Base-by-base conservation (phyloP, 2,888 invertebrate species). In the Beris chalybata region DNA sequence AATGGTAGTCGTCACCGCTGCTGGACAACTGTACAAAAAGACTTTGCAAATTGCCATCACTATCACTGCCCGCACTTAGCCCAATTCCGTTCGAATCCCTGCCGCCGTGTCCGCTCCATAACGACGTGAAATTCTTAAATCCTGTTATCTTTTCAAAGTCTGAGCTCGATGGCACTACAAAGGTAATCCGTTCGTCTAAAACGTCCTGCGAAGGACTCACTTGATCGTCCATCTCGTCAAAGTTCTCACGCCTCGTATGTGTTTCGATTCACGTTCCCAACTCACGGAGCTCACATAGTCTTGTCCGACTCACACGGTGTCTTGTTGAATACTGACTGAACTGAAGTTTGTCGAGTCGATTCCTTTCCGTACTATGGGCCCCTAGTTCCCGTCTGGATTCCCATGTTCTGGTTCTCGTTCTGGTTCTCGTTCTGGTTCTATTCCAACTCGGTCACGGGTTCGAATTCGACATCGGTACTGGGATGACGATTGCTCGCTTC, bases 81-180 rank as follows among this genome's bases (percentile, higher is more conserved):
- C 7, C 38, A 9, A 38, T 38, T 38, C 32, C 59, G 15, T 11
- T 48, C 15, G 31, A n/a, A 13, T 12, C 13, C n/a, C 31, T 32
- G 31, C 44, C 31, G 4, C 15, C 50, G 50, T 47, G 38, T 54
- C 75, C 74, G 71, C 78, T 75, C 55, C 80, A 72, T 65, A 80
- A 70, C 50, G 76, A 74, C 57, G 79, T 80, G 67, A 79, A 79
- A 66, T 76, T 78, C 71, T 79, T 75, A 72, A 80, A 74, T 66
- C 75, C 76, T 59, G 78, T 78, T 50, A 80, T 80, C 67, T 77
- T 78, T 47, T 79, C 78, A 72, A 80, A 72, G 69, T 80, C 79
- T 64, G 76, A 76, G 53, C 76, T 78, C 50, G 78, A 76, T 68
- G 79, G 79, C 69, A 80, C 76, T 71, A 79, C 79, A 66, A 80